Base-by-base conservation (phyloP, 1,140 invertebrate species). In the Drosophila tsacasi region DNA sequence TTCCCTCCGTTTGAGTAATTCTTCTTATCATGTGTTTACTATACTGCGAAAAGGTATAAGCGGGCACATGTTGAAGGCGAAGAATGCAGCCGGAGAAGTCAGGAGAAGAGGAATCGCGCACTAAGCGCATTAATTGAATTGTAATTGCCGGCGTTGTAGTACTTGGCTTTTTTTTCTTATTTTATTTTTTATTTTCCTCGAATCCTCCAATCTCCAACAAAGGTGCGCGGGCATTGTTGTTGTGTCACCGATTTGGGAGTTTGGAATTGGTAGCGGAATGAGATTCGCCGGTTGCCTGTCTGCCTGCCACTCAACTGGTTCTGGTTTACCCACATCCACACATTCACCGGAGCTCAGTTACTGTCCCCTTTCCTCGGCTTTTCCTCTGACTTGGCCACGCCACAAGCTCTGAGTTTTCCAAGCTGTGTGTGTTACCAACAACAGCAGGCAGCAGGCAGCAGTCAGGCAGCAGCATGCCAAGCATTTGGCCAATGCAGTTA, bases 71-170 rank as follows among this genome's bases (percentile, higher is more conserved):
- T n/a, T n/a, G 55, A 9, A 15, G 66, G 62, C 8, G 27, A 68
- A 52, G 63, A 69, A 68, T 66, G 46, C 63, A 40, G 42, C 21
- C 15, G 35, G n/a, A 50, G 17, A 19, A 30, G 35, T 5, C 35
- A 6, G 25, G 7, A 13, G 67, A 54, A 76, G 54, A 55, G 47
- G 64, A 81, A 79, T 90, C 68, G 77, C 84, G 30, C 35, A 72
- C 68, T 89, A 84, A 89, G 85, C 85, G 84, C 85, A 84, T 89
- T 89, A 89, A 89, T 89, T 89, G 84, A 89, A 89, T 89, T 89
- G 84, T 89, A 89, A 89, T 89, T 89, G 84, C 84, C 65, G 81
- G 58, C 65, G 63, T 25, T 47, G 37, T 61, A 57, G 65, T 50
- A 39, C 42, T 39, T 68, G 40, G 37, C 40, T 40, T 40, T 44